A percentile compares a stretch with the other conserved stretches of the same genome.
phyloP scores from a whole-genome alignment of 1,140 invertebrate species.

The Copidosoma floridanum region DNA sequence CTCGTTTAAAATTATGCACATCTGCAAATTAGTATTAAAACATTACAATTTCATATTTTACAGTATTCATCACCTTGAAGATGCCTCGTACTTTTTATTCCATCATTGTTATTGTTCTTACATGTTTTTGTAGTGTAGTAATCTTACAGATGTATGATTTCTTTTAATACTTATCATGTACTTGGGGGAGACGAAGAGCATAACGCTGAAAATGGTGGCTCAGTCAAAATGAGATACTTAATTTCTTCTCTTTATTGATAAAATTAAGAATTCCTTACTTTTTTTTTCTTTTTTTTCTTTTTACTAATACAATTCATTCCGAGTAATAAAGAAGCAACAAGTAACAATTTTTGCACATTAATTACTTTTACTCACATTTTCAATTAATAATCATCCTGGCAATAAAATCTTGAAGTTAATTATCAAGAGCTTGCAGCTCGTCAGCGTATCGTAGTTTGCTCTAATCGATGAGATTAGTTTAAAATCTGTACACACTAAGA shows the following conservation, averaged over 20 bases:
- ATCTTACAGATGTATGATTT: conserved; percentile 36
- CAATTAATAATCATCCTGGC: conserved; percentile 25
- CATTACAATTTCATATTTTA: conserved; percentile 58
- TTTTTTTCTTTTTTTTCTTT: conserved; percentile 12
- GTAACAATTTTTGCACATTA: conserved; percentile 17
- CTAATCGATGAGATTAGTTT: conserved; percentile 47
- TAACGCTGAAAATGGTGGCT: conserved; percentile 29
- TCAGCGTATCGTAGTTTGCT: conserved; percentile 31
- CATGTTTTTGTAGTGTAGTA: conserved; percentile 14
- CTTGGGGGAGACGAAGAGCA: conserved; percentile 42
- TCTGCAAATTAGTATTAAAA: conserved; percentile 59
- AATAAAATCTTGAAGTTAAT: conserved; percentile 30
- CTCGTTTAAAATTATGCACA: conserved; percentile 53
- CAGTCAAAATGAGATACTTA: conserved; percentile 23
- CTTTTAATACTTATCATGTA: conserved; percentile 35
- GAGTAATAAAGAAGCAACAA: conserved; percentile 34
- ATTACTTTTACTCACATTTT: conserved; percentile 18
- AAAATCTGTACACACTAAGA: conserved; percentile 54
- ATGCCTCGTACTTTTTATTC: no score
- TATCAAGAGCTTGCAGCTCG: conserved; percentile 16
- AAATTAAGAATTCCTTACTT: no score
- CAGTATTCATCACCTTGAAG: conserved; percentile 53
- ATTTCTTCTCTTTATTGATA: no score
- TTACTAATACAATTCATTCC: conserved; percentile 28
- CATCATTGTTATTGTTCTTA: conserved; percentile 22